Evolutionary conservation across 2,113 vertebrate species (phyloP).

Genomic region (Lophura nycthemera): DNA sequence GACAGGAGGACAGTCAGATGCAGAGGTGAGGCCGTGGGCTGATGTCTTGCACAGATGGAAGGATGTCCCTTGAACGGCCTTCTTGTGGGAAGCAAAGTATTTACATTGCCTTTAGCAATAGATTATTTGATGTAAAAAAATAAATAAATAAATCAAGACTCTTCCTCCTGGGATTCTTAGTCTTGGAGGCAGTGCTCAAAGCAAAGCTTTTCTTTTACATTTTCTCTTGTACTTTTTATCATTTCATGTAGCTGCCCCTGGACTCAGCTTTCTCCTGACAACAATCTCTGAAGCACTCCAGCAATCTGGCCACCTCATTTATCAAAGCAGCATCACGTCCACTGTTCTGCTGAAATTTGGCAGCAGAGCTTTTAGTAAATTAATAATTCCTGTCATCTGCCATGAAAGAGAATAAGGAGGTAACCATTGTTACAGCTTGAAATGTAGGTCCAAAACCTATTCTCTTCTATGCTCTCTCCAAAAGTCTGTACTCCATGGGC

Average conservation of each 20-base stretch:
- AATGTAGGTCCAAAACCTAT: background rate
- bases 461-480: background rate
- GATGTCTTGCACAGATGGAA: background rate
- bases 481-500: background rate
- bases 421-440: background rate
- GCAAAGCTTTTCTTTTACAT: background rate
- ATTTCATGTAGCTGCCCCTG: background rate
- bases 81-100: background rate
- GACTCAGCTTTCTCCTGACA: background rate
- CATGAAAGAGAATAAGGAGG: background rate
- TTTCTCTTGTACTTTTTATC: background rate
- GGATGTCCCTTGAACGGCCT: background rate
- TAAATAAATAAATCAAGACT: background rate
- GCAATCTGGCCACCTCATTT: background rate
- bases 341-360: background rate
- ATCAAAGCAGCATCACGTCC: background rate
- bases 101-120: background rate
- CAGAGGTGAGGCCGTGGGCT: background rate
- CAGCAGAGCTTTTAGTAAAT: constrained; percentile 5
- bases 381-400: background rate
- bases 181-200: background rate
- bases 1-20: background rate
- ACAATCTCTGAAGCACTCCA: background rate
- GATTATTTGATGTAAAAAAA: background rate
- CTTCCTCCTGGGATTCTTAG: background rate